A percentile compares a stretch with the other conserved stretches of the same genome.
Evolutionary conservation across 1,140 invertebrate genomes (phyloP).

Genomic region (Psix sp.): DNA sequence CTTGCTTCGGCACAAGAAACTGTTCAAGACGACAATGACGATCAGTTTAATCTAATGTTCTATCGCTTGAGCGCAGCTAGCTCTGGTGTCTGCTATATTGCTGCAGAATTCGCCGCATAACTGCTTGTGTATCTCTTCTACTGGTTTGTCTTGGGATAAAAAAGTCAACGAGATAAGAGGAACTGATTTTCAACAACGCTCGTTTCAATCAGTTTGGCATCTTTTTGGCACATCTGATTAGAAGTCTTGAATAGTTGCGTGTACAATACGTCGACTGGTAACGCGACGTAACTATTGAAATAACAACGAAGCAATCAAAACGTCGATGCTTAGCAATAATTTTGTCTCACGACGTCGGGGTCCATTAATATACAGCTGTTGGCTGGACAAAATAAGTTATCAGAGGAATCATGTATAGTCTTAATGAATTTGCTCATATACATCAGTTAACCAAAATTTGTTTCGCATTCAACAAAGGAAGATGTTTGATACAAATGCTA

Average conservation of each 20-base stretch:
- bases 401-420: too few relatives aligned
- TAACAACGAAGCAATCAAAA: constrained; percentile 15
- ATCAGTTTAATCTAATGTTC: constrained; percentile 22
- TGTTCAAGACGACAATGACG: constrained; percentile 44
- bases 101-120: too few relatives aligned
- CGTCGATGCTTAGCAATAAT: constrained; percentile 19
- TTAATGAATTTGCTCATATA: too few relatives aligned
- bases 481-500: too few relatives aligned
- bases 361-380: constrained; percentile 8
- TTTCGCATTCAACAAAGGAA: too few relatives aligned
- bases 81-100: too few relatives aligned
- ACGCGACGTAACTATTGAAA: constrained; percentile 15
- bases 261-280: constrained; percentile 10
- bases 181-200: too few relatives aligned
- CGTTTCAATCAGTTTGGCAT: neutral
- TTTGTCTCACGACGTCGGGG: constrained; percentile 3
- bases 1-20: constrained; percentile 45
- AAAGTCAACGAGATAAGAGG: too few relatives aligned
- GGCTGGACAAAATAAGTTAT: constrained; percentile 7
- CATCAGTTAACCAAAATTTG: too few relatives aligned
- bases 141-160: too few relatives aligned
- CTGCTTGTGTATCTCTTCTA: too few relatives aligned
- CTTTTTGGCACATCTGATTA: constrained; percentile 22
- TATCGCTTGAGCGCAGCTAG: constrained; percentile 11
- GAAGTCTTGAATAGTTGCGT: constrained; percentile 25